Base-by-base conservation (phyloP, 2,888 invertebrate species). In the Drosophila silvestris region DNA sequence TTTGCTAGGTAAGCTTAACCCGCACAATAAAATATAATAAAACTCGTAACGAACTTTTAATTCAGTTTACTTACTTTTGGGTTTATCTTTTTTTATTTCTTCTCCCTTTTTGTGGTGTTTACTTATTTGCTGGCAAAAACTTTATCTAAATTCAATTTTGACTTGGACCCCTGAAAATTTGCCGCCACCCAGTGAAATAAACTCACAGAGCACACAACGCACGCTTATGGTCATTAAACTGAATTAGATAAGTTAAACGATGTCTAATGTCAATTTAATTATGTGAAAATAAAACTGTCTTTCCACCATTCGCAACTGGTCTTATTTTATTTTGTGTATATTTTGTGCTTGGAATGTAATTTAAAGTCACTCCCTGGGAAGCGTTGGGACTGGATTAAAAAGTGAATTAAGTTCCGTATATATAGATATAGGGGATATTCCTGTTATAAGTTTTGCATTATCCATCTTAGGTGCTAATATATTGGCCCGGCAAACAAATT, bases 231-330 rank as follows among this genome's bases (percentile, higher is more conserved):
- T 50, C 80, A 70, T 77, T 78, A 69, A 78, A 82, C 78, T 47
- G 80, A 74, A 77, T 85, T 79, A 82, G 78, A 87, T 83, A 83
- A 82, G 86, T 85, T 85, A 78, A 84, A 76, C 84, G 79, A 75
- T 74, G 68, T 74, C 82, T 77, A 80, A 88, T 89, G 86, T 83
- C 90, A 82, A 88, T 83, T 86, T 79, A 74, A 90, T 88, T 82
- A 86, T 81, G 71, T 74, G 80, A 83, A 79, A 79, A 82, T 77
- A 67, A 71, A 74, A 74, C 37, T 16, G 16, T 47, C 44, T 12
- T 22, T 22, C 30, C 41, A 35, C 26, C 28, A 50, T 57, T 32
- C 22, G 16, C 30, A 5, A 33, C 10, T 5, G 39, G 12, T 50
- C 37, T n/a, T 22, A 12, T 10, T 26, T 52, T 39, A 22, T 28